These are phyloP conservation scores for Amia ocellicauda DNA, from an alignment of 2,113 vertebrate species.

Conservation along the genomic window DNA sequence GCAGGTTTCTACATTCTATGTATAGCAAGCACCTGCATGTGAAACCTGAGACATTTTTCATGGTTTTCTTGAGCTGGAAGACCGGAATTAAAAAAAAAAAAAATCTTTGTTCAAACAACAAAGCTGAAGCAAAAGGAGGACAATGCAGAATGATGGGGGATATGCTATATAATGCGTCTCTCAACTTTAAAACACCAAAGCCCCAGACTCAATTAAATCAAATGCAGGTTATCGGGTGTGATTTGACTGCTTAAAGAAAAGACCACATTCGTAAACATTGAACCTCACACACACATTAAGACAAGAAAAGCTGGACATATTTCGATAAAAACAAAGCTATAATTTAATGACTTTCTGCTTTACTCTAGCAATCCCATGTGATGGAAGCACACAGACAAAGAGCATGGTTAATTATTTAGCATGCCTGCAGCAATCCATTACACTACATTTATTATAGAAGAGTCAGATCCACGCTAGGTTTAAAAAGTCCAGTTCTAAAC, in stretches of 20 bases:
- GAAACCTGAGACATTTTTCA: too few species aligned
- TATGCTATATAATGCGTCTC: too few species aligned
- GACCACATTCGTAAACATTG: background rate
- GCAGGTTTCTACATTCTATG: constrained; percentile 36
- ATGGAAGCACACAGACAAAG: constrained; percentile 56
- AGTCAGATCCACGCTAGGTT: constrained; percentile 44
- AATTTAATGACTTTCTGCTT: background rate
- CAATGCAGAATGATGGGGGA: too few species aligned
- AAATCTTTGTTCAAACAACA: too few species aligned
- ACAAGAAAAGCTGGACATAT: background rate
- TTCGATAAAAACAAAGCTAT: background rate
- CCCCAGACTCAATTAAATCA: too few species aligned
- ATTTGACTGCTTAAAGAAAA: background rate
- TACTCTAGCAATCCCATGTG: background rate
- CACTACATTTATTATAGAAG: constrained; percentile 70
- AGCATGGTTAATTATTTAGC: constrained; percentile 68
- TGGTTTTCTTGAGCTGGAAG: too few species aligned
- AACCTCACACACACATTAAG: background rate
- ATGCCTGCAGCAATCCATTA: constrained; percentile 64
- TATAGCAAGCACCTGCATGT: constrained; percentile 26
- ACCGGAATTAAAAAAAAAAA: too few species aligned
- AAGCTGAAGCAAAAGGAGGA: too few species aligned
- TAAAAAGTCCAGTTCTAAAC: constrained; percentile 43
- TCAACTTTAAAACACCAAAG: too few species aligned
- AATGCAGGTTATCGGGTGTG: background rate